phyloP scores from a whole-genome alignment of 2,113 vertebrate species.

The Caracal caracal region DNA sequence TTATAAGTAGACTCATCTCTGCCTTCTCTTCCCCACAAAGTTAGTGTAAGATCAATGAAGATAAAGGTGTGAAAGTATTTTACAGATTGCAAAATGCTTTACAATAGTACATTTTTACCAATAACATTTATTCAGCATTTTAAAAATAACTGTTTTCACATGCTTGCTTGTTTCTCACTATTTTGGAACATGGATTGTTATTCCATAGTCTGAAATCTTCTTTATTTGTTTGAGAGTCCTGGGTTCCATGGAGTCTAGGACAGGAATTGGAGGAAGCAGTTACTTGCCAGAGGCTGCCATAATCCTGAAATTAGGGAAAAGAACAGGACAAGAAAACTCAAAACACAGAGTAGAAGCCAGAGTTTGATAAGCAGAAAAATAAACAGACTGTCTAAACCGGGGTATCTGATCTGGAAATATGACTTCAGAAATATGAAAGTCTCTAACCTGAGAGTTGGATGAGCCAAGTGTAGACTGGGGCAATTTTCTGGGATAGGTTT shows the following conservation, averaged over 20 bases:
- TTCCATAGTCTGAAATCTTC: not conserved
- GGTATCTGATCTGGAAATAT: not conserved
- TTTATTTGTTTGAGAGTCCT: not conserved
- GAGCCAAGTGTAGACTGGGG: not conserved
- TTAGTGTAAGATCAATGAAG: constrained; percentile 29
- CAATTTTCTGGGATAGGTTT: not conserved
- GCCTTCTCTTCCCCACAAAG: not conserved
- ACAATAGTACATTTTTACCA: not conserved
- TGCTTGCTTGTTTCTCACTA: not conserved
- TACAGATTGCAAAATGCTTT: constrained; percentile 24
- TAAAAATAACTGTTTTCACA: not conserved
- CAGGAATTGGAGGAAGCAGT: not conserved
- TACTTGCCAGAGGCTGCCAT: not conserved
- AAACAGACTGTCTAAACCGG: not conserved
- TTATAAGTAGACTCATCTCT: not conserved
- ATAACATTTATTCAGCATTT: not conserved
- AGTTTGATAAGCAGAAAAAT: constrained; percentile 3
- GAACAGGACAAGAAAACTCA: not conserved
- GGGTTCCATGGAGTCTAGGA: not conserved
- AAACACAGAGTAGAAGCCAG: not conserved
- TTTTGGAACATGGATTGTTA: not conserved
- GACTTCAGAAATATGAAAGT: not conserved
- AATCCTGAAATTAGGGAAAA: constrained; percentile 9
- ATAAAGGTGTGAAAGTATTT: not conserved
- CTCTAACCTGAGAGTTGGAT: not conserved